A percentile compares a stretch with the other conserved stretches of the same genome.
Evolutionary conservation across 2,888 invertebrate genomes (phyloP).

Genomic region (Pandemis corylana): DNA sequence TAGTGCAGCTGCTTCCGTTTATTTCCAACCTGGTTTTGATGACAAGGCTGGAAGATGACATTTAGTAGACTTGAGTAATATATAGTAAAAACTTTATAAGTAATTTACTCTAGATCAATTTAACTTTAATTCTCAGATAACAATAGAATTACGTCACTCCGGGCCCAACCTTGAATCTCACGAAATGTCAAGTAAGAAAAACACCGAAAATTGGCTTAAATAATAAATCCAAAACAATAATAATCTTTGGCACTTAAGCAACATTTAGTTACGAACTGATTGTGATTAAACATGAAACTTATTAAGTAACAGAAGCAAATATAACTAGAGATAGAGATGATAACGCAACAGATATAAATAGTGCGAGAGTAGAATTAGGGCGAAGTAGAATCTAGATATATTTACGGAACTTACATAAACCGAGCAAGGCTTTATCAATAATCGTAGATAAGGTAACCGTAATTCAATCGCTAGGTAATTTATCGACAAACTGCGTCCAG

Average conservation of each 20-base stretch:
- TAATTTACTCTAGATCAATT: background rate
- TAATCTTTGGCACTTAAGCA: background rate
- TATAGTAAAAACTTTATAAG: too few species aligned
- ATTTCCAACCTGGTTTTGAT: too few species aligned
- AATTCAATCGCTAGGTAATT: conserved; percentile 50
- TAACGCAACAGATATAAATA: conserved; percentile 30
- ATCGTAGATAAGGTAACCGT: conserved; percentile 49
- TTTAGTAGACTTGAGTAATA: too few species aligned
- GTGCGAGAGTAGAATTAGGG: conserved; percentile 53
- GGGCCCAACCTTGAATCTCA: background rate
- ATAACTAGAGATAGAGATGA: conserved; percentile 21
- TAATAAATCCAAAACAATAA: background rate
- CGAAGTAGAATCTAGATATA: conserved; percentile 54
- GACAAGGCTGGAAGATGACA: too few species aligned
- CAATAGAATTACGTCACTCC: background rate
- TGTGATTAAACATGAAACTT: background rate
- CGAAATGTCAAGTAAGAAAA: background rate
- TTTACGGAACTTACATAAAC: conserved; percentile 55
- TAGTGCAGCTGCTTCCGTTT: too few species aligned
- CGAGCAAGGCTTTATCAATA: conserved; percentile 53
- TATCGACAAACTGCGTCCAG: conserved; percentile 45
- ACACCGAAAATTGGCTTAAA: background rate
- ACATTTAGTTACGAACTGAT: background rate
- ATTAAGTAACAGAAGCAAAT: conserved; percentile 25
- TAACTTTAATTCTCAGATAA: background rate